phyloP scores from a whole-genome alignment of 2,113 vertebrate species.

The Furnarius figulus region DNA sequence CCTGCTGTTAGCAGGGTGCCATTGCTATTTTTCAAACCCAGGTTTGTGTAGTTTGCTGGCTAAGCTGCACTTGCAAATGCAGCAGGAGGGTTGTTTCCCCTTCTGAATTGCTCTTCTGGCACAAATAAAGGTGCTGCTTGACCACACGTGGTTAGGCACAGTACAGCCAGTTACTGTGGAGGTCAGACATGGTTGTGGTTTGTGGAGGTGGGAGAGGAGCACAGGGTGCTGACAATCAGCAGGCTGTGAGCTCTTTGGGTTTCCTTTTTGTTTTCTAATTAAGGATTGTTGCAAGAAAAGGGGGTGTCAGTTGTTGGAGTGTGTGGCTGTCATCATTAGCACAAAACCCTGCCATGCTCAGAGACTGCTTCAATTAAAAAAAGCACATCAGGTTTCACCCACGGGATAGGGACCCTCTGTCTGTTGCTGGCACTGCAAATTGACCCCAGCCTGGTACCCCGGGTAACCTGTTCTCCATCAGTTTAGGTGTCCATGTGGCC shows the following conservation, averaged over 20 bases:
- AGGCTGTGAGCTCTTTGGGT: background rate
- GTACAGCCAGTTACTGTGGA: background rate
- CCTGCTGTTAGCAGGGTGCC: background rate
- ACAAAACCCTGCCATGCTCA: background rate
- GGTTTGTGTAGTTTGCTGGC: background rate
- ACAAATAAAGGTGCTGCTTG: background rate
- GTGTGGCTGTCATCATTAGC: background rate
- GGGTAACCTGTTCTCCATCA: background rate
- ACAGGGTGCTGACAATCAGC: background rate
- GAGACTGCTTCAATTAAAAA: background rate
- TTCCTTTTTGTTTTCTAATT: background rate
- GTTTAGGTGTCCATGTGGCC: background rate
- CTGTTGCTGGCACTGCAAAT: background rate
- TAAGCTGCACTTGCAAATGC: background rate
- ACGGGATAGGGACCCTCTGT: accelerated
- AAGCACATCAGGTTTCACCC: background rate
- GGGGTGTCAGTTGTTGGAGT: background rate
- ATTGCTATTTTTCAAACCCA: background rate
- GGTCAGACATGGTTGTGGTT: background rate
- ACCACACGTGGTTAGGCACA: background rate
- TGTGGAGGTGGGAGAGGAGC: background rate
- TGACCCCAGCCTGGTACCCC: background rate
- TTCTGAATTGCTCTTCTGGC: background rate
- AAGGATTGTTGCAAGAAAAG: background rate
- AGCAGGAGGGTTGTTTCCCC: background rate